A percentile compares a stretch with the other conserved stretches of the same genome.
These are phyloP conservation scores for Simalia tracyae DNA, from an alignment of 2,797 vertebrate genomes.

Conservation along the genomic window DNA sequence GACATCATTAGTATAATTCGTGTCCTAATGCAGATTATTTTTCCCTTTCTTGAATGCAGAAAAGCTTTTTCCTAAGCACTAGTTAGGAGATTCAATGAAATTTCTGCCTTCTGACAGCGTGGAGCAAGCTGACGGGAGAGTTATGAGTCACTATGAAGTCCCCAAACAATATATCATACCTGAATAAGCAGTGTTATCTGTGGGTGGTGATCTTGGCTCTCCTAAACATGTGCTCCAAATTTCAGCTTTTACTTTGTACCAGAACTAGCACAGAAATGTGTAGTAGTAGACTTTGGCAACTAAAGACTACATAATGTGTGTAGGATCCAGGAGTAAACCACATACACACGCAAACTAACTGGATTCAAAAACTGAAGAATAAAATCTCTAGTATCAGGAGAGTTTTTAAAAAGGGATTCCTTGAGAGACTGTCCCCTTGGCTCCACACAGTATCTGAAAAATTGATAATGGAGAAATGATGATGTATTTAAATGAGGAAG, in stretches of 20 bases:
- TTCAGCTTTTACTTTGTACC: neutral
- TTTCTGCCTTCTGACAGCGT: neutral
- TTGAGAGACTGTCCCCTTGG: no score
- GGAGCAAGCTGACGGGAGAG: neutral
- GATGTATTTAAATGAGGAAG: neutral
- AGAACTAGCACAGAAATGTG: neutral
- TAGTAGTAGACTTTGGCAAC: neutral
- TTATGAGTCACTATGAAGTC: neutral
- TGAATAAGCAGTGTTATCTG: neutral
- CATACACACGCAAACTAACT: neutral
- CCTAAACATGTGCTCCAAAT: neutral
- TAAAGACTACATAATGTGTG: neutral
- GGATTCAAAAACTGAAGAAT: neutral
- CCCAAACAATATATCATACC: neutral
- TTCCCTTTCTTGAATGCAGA: neutral
- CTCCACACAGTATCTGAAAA: neutral
- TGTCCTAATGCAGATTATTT: neutral
- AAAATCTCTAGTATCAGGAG: neutral
- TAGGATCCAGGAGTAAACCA: neutral
- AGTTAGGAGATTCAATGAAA: neutral
- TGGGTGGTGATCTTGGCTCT: neutral
- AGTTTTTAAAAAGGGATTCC: neutral
- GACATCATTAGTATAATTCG: neutral
- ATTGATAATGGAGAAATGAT: neutral
- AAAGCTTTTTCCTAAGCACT: neutral